phyloP scores from a whole-genome alignment of 1,140 invertebrate genomes.

The Medauroidea extradentata region DNA sequence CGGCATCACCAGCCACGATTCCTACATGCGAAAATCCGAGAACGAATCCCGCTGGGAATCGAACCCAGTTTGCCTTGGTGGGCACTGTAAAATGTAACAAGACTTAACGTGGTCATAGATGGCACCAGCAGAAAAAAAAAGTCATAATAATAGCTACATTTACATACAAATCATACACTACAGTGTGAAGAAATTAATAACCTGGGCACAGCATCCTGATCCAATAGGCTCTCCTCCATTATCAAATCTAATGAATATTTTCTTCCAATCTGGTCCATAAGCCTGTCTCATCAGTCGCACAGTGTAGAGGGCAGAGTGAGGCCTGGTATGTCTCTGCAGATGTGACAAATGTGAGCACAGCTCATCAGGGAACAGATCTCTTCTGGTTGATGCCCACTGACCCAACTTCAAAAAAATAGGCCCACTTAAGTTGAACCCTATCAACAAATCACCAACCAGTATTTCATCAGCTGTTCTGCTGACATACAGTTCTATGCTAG shows the following conservation, averaged over 20 bases:
- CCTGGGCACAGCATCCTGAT: slow-evolving; percentile 52
- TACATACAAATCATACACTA: too few species aligned
- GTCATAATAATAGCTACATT: neutral
- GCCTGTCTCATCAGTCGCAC: slow-evolving; percentile 31
- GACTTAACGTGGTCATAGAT: neutral
- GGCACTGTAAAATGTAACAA: too few species aligned
- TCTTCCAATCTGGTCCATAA: slow-evolving; percentile 38
- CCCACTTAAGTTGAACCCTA: slow-evolving; percentile 41
- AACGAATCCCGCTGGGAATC: too few species aligned
- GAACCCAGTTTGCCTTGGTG: too few species aligned
- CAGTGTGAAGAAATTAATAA: slow-evolving; percentile 26
- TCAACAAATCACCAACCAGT: neutral
- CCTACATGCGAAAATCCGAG: too few species aligned
- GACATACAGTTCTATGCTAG: too few species aligned
- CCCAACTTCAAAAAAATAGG: slow-evolving; percentile 52
- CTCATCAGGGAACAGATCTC: slow-evolving; percentile 45
- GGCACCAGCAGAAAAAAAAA: neutral
- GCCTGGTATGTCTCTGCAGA: slow-evolving; percentile 40
- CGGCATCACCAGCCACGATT: too few species aligned
- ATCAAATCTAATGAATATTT: slow-evolving; percentile 42
- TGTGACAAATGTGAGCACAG: slow-evolving; percentile 42
- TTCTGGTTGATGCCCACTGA: slow-evolving; percentile 48
- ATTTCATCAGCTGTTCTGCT: too few species aligned
- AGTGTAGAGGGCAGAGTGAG: slow-evolving; percentile 44
- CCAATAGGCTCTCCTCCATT: slow-evolving; percentile 40